Evolutionary conservation across 2,797 vertebrate genomes (phyloP), one percentile per base, ranked within the genome.

Genomic region (Acanthurus lineatus): DNA sequence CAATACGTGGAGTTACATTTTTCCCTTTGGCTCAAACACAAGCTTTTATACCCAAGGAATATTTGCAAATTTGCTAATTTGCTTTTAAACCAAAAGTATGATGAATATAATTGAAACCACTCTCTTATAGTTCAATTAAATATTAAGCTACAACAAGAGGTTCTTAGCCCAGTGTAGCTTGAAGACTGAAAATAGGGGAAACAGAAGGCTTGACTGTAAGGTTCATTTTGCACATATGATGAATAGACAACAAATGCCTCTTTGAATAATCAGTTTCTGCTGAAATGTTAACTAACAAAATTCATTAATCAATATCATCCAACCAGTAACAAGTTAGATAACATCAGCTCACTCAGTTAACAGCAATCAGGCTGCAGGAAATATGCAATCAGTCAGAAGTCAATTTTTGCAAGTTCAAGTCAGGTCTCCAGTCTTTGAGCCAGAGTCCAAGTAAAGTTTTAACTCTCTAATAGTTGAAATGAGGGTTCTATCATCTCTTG

Each of bases 21-120:
- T 83, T 48, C 56, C 42, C 28, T 52, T 71, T 48, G 85, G 85
- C 82, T 88, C 65, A 79, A 64, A 86, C 68, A 66, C 69, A 82
- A 38, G 42, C 73, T 86, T 77, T 79, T 57, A 72, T 69, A 57
- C 73, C 47, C 7, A n/a, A 28, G 19, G 2, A 56, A 44, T 11
- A 52, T 12, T 25, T 52, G 14, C 25, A n/a, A 10, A 25, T 40
- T 8, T 49, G 4, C 38, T n/a, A 2, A 32, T n/a, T 49, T 0
- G 4, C 40, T 52, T 48, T 54, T 14, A 32, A 49, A 0, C 35
- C 3, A 28, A 63, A 19, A 54, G 42, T 28, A n/a, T 22, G 15
- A 52, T 22, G 6, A 47, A 65, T 17, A 65, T 32, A 38, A 60
- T 19, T 58, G 20, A 57, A 56, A 51, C 8, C 14, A 52, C 47